Base-by-base conservation (phyloP, 1,140 invertebrate species). In the Schlechtendalia chinensis region DNA sequence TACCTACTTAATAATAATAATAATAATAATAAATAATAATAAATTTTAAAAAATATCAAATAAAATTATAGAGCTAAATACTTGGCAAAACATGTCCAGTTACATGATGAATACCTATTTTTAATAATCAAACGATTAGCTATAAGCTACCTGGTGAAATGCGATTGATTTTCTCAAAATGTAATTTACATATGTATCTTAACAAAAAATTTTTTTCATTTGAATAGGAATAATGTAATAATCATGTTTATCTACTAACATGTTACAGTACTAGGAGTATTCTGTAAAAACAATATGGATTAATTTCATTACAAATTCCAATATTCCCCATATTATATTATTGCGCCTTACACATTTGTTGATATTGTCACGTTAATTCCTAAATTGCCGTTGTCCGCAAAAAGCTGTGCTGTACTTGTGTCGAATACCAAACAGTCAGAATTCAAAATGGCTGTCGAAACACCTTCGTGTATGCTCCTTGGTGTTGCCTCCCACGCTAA, bases 351-450 rank as follows among this genome's bases (percentile, higher is more conserved):
- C 3, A 79, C 75, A 50, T 79, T 79, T 19, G 82, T 84, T 29
- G 94, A 96, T 86, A 99, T 99, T 84, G 98, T 99, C 82, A 99
- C 98, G 88, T 99, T 99, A 83, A 99, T 99, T 83, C 97, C 98
- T 81, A 99, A 89, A 88, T 99, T 99, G 10, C 97, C 98, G 88
- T 98, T 98, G 86, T 99, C 98, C 24, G 98, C 96, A 90, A 99
- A 99, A 59, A 98, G 88, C 87, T 98, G 95, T 81, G 98, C 98
- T 86, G 98, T 96, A 77, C 94, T 96, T 39, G 97, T 98, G 86
- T 99, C 98, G 88, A 99, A 99, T 59, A 99, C 96, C 69, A 99
- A 90, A 87, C 98, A 99, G 88, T 99, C 98, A 69, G 96, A 98
- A 85, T 96, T 97, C 85, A 96, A 90, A 83, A 99, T 99, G n/a